Percentiles rank a stretch among this genome's conserved stretches.
phyloP scores from a whole-genome alignment of 2,888 invertebrate species.

The Meandrusa payeni region DNA sequence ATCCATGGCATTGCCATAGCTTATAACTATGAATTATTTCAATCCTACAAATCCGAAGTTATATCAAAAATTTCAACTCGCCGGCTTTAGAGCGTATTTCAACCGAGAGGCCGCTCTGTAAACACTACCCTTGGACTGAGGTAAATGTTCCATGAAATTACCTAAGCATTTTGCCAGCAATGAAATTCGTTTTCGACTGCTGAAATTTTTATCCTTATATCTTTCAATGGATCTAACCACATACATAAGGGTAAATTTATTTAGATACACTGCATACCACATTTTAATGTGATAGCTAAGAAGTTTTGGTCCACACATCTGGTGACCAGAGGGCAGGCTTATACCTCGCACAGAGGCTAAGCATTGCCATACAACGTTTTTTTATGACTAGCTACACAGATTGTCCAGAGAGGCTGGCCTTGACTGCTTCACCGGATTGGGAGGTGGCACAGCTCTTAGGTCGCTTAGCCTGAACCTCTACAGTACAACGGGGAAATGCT shows the following conservation, averaged over 20 bases:
- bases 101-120: slow-evolving; percentile 36
- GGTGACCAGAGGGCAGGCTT: too few species aligned
- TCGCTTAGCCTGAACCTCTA: too few species aligned
- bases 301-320: too few species aligned
- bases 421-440: too few species aligned
- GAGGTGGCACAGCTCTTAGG: too few species aligned
- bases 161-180: slow-evolving; percentile 55
- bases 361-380: too few species aligned
- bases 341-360: too few species aligned
- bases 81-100: slow-evolving; percentile 22
- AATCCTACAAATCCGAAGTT: slow-evolving; percentile 16
- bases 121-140: slow-evolving; percentile 58
- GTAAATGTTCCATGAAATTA: slow-evolving; percentile 73
- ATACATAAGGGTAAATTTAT: slow-evolving; percentile 10
- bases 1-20: not conserved
- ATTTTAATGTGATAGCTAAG: too few species aligned
- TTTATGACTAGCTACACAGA: too few species aligned
- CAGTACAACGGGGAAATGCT: too few species aligned
- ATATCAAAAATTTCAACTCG: slow-evolving; percentile 23
- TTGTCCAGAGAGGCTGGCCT: too few species aligned
- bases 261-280: not conserved
- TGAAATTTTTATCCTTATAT: slow-evolving; percentile 22
- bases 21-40: slow-evolving; percentile 14
- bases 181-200: slow-evolving; percentile 28
- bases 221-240: slow-evolving; percentile 12